Evolutionary conservation across 30 jellyfish, hydroid and myxozoan species (phyloP).

Genomic region (Rhopilema esculentum): DNA sequence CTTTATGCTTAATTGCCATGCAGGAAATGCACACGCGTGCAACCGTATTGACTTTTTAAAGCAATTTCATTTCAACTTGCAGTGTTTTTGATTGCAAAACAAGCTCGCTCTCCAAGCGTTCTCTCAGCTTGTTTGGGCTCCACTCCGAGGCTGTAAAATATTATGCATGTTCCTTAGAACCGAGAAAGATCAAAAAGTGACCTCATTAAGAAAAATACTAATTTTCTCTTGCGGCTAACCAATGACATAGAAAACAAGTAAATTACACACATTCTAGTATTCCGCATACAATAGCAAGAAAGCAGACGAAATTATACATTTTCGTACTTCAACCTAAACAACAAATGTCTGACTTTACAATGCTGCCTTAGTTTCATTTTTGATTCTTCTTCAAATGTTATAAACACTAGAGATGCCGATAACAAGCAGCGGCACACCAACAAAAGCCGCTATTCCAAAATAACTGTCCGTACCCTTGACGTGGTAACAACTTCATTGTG

Average conservation of each 20-base stretch:
- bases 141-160: neutral
- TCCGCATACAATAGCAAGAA: neutral
- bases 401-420: too few relatives aligned
- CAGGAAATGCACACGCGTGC: too few relatives aligned
- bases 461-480: neutral
- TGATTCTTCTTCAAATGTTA: too few relatives aligned
- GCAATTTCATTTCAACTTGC: too few relatives aligned
- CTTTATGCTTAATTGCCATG: too few relatives aligned
- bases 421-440: neutral
- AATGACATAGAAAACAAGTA: too few relatives aligned
- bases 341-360: too few relatives aligned
- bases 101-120: too few relatives aligned
- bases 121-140: too few relatives aligned
- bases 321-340: too few relatives aligned
- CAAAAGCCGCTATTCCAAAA: neutral
- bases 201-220: neutral
- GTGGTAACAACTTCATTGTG: neutral
- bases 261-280: neutral
- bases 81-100: too few relatives aligned
- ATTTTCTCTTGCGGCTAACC: constrained; percentile 3
- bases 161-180: neutral
- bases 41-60: too few relatives aligned
- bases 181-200: constrained; percentile 3
- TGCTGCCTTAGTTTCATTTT: neutral
- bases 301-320: neutral